A percentile compares a stretch with the other conserved stretches of the same genome.
phyloP scores from a whole-genome alignment of 2,797 vertebrate genomes.

The Syndactyla subalaris region DNA sequence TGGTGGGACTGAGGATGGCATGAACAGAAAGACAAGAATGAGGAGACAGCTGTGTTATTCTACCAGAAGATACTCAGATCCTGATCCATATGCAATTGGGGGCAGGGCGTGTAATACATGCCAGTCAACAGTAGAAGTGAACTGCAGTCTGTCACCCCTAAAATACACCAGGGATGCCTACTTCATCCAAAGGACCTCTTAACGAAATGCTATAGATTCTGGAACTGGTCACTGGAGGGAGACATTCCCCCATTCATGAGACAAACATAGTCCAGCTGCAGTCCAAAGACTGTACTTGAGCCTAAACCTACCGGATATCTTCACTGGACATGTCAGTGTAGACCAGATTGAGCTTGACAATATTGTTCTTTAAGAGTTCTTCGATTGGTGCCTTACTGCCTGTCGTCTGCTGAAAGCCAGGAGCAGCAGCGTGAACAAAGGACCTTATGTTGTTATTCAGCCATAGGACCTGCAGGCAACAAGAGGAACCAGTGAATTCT shows the following conservation, averaged over 20 bases:
- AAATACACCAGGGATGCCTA: background rate
- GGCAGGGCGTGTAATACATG: fast-evolving
- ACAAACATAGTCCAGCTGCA: background rate
- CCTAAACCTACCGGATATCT: conserved; percentile 81
- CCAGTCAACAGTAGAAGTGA: background rate
- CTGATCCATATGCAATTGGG: background rate
- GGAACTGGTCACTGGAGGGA: conserved; percentile 46
- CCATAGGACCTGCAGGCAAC: conserved; percentile 83
- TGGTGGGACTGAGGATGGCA: background rate
- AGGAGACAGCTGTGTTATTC: background rate
- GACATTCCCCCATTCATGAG: background rate
- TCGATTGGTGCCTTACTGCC: conserved; percentile 77
- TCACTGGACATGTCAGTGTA: conserved; percentile 86
- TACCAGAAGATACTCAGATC: background rate
- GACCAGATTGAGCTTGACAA: conserved; percentile 84
- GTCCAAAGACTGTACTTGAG: no score
- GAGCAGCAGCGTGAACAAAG: conserved; percentile 76
- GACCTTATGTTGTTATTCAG: conserved; percentile 77
- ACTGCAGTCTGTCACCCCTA: background rate
- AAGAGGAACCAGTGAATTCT: background rate
- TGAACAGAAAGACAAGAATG: background rate
- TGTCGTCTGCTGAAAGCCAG: conserved; percentile 83
- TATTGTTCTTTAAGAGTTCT: conserved; percentile 75
- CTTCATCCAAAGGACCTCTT: background rate
- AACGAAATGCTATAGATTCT: background rate